Conservation (phyloP, 2,888 invertebrate genomes). For the Lumbricus terrestris region DNA sequence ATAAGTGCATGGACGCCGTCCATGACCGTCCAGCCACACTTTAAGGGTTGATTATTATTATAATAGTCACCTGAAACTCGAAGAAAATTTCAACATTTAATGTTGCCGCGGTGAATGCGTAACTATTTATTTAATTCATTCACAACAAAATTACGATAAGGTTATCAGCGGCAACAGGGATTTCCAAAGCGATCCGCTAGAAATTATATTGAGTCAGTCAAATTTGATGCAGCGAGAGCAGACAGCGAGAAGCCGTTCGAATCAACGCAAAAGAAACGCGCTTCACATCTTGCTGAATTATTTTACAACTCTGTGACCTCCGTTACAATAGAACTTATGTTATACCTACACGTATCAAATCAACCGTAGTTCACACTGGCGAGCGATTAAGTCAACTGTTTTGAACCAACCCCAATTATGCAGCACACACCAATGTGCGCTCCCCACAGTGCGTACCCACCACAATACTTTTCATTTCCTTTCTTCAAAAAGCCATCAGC, state of each 20-base stretch:
- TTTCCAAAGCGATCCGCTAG: not conserved
- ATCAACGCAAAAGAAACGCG: too few species aligned
- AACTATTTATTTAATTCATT: not conserved
- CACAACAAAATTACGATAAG: not conserved
- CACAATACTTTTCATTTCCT: too few species aligned
- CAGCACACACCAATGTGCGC: too few species aligned
- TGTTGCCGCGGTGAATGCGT: not conserved
- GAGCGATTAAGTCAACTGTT: not conserved
- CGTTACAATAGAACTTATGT: not conserved
- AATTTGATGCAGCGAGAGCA: not conserved
- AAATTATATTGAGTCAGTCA: not conserved
- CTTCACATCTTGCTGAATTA: too few species aligned
- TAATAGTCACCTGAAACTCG: not conserved
- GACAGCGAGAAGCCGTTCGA: not conserved
- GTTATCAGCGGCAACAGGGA: not conserved
- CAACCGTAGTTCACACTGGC: not conserved
- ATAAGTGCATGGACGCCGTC: too few species aligned
- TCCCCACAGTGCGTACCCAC: too few species aligned
- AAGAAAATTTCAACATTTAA: too few species aligned
- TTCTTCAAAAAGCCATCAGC: too few species aligned
- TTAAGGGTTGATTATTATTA: too few species aligned
- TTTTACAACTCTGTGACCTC: too few species aligned
- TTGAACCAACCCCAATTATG: not conserved
- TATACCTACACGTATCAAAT: not conserved
- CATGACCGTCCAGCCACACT: too few species aligned